Percentiles rank a stretch among this genome's conserved stretches.
Conservation (phyloP, 2,113 vertebrate genomes). For the Heliornis fulica region DNA sequence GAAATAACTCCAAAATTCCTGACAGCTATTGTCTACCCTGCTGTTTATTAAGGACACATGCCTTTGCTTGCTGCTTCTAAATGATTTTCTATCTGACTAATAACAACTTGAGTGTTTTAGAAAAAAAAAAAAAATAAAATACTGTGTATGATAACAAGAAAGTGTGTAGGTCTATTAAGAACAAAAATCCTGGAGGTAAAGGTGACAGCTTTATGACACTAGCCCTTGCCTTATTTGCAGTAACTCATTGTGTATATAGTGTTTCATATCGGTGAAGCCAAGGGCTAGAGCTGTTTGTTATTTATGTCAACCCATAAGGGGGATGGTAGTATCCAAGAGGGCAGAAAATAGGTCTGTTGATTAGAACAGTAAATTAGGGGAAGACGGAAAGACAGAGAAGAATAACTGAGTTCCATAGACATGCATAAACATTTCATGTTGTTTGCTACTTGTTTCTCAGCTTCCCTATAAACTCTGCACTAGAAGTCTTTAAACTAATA, state of each 20-base stretch:
- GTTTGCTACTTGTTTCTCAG: neutral
- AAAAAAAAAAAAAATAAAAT: constrained; percentile 41
- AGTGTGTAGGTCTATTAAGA: constrained; percentile 63
- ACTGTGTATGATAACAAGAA: constrained; percentile 55
- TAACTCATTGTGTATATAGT: constrained; percentile 77
- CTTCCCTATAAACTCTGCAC: constrained; percentile 10
- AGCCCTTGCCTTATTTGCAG: constrained; percentile 77
- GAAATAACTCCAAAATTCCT: neutral
- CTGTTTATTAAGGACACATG: neutral
- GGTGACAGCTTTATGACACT: constrained; percentile 73
- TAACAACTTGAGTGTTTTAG: constrained; percentile 40
- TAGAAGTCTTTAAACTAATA: constrained; percentile 25
- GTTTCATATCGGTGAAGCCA: constrained; percentile 59
- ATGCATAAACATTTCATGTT: constrained; percentile 64
- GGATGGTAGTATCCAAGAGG: constrained; percentile 32
- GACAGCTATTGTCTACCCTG: neutral
- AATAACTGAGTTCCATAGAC: constrained; percentile 11
- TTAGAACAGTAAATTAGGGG: constrained; percentile 76
- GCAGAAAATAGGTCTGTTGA: constrained; percentile 71
- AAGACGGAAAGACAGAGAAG: neutral
- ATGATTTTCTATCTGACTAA: constrained; percentile 58
- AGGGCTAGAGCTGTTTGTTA: constrained; percentile 59
- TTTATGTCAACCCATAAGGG: constrained; percentile 66
- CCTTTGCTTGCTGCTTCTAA: neutral
- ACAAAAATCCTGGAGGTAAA: constrained; percentile 67